phyloP scores from a whole-genome alignment of 2,113 vertebrate genomes.

The Mobula birostris region DNA sequence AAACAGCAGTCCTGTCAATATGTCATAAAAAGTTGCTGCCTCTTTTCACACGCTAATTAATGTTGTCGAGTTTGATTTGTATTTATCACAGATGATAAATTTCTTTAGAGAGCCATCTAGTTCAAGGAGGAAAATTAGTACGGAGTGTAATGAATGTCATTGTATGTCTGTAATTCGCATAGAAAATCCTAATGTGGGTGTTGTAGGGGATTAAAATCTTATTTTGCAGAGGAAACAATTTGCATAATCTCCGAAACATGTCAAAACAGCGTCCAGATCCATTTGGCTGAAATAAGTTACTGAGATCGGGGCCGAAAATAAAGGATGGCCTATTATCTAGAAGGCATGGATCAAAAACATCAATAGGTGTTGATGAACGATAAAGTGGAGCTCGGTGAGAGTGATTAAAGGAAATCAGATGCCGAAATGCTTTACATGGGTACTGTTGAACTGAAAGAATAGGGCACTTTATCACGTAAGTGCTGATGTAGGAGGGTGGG shows the following conservation, averaged over 20 bases:
- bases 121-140: neutral
- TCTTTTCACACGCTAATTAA: neutral
- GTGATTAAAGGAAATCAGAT: neutral
- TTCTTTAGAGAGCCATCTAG: neutral
- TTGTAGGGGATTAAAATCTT: neutral
- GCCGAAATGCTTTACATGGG: neutral
- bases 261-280: neutral
- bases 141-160: neutral
- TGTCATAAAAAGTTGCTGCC: neutral
- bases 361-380: neutral
- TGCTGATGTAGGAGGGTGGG: neutral
- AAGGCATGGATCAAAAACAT: neutral
- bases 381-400: neutral
- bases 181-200: neutral
- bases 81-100: slow-evolving; percentile 10
- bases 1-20: neutral
- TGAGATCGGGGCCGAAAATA: neutral
- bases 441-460: neutral
- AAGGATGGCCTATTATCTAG: neutral
- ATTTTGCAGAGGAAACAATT: slow-evolving; percentile 29
- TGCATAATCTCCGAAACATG: neutral
- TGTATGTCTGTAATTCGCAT: neutral
- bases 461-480: neutral
- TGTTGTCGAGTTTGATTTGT: slow-evolving; percentile 1
- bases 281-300: neutral